Percentiles rank a stretch among this genome's conserved stretches.
Conservation (phyloP, 2,888 invertebrate genomes). For the Brachynemurus nebulosus region DNA sequence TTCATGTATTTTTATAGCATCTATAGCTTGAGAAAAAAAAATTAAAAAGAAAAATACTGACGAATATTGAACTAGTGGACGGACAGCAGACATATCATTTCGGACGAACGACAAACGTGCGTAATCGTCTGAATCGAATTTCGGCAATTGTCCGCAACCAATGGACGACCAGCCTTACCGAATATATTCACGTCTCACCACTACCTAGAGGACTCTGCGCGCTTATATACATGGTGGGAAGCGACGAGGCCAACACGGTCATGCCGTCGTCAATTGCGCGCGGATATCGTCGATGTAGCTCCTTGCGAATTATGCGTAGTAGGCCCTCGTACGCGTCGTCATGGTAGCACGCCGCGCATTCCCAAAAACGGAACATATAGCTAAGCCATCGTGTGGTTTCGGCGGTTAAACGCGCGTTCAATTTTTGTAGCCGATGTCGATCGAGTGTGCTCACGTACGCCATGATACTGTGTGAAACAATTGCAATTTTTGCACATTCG, state of each 20-base stretch:
- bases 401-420: constrained; percentile 67
- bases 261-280: constrained; percentile 69
- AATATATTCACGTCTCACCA: too few relatives aligned
- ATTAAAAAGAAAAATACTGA: too few relatives aligned
- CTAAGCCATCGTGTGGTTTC: constrained; percentile 82
- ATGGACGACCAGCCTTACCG: too few relatives aligned
- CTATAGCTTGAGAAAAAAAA: too few relatives aligned
- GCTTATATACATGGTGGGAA: constrained; percentile 78
- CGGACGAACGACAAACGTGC: too few relatives aligned
- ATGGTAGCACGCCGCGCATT: constrained; percentile 75
- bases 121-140: too few relatives aligned
- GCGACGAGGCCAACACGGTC: constrained; percentile 61
- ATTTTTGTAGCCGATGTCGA: constrained; percentile 58
- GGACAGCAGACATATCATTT: too few relatives aligned
- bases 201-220: constrained; percentile 67
- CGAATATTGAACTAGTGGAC: too few relatives aligned
- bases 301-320: constrained; percentile 65
- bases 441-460: constrained; percentile 78
- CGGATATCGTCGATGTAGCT: constrained; percentile 67
- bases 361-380: constrained; percentile 71
- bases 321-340: constrained; percentile 79
- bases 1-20: too few relatives aligned
- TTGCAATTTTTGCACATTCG: constrained; percentile 47
- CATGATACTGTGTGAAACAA: constrained; percentile 76
- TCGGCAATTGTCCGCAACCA: too few relatives aligned